These are phyloP conservation scores for Phrynocephalus forsythii DNA, from an alignment of 2,797 vertebrate species.

Conservation along the genomic window DNA sequence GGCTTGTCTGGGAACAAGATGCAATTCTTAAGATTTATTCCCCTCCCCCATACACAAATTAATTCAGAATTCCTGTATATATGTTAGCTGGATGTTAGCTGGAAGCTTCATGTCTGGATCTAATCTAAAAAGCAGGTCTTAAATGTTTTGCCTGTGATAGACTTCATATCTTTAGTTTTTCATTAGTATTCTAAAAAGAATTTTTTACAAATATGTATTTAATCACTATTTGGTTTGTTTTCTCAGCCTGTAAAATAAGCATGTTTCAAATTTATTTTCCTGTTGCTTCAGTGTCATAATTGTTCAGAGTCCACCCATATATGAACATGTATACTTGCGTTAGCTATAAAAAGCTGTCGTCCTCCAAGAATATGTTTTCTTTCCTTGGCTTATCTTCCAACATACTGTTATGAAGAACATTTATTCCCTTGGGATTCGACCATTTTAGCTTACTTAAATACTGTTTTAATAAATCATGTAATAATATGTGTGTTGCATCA, in stretches of 20 bases:
- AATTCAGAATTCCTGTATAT: background rate
- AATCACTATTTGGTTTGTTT: background rate
- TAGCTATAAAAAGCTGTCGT: constrained; percentile 24
- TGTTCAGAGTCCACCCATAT: background rate
- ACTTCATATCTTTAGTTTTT: background rate
- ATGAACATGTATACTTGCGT: constrained; percentile 21
- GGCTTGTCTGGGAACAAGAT: background rate
- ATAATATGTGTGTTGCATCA: background rate
- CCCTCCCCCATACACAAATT: background rate
- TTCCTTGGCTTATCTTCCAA: background rate
- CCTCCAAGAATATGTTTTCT: background rate
- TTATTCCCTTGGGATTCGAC: constrained; percentile 26
- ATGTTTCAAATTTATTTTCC: constrained; percentile 25
- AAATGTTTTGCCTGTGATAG: background rate
- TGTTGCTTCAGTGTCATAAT: constrained; percentile 6
- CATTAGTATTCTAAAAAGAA: background rate
- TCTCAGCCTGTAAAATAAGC: background rate
- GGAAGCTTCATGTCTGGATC: background rate
- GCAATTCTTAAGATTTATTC: background rate
- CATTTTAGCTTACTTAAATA: background rate
- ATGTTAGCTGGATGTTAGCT: background rate
- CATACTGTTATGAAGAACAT: background rate
- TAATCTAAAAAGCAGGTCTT: background rate
- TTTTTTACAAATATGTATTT: background rate
- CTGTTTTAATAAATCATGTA: background rate